Evolutionary conservation across 2,797 vertebrate species (phyloP), one percentile per base, ranked within the genome.

Genomic region (Zenarchopterus dispar): DNA sequence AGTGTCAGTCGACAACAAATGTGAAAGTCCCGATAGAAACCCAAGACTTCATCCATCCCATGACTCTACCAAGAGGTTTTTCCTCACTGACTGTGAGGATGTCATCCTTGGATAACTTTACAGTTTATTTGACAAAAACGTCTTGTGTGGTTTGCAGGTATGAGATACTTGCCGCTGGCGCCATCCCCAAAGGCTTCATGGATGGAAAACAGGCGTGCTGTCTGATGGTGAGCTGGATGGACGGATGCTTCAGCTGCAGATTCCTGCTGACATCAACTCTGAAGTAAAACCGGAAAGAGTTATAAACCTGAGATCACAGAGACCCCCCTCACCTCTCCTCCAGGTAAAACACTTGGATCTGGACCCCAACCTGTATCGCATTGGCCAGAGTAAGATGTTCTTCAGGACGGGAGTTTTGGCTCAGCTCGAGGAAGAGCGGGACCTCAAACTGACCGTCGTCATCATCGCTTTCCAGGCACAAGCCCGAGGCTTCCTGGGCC

Each of bases 321-420:
- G 3, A 9, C 33, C 24, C 4, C 19, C 22, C 44, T 31, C n/a
- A 33, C 3, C 26, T 55, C 16, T 33, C 33, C 77, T 62, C 3
- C 70, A 99, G 97, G 95, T 99, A 46, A 97, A 96, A 86, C 93
- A 95, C 62, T 87, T 99, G 76, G 97, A 99, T 72, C 93, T 99
- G 5, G 97, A 99, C 71, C 91, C 97, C 22, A 99, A 99, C 91
- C 85, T 99, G 83, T 99, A 92, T 62, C 94, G 97, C 36, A 97
- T 99, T 1, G 97, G 97, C 31, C 97, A 99, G 88, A 99, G 97
- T 89, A 99, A 99, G 87, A 98, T 99, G 67, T 99, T 99, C 94
- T 99, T 99, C 93, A 93, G 97, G 74, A 98, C 97, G 0, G 97
- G 97, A 0, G 97, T 99, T 60, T 83, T 99, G 88, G 97, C 97